Percentiles rank a stretch among this genome's conserved stretches.
phyloP scores from a whole-genome alignment of 2,797 vertebrate species.

The Petrocephalus schoutedeni region DNA sequence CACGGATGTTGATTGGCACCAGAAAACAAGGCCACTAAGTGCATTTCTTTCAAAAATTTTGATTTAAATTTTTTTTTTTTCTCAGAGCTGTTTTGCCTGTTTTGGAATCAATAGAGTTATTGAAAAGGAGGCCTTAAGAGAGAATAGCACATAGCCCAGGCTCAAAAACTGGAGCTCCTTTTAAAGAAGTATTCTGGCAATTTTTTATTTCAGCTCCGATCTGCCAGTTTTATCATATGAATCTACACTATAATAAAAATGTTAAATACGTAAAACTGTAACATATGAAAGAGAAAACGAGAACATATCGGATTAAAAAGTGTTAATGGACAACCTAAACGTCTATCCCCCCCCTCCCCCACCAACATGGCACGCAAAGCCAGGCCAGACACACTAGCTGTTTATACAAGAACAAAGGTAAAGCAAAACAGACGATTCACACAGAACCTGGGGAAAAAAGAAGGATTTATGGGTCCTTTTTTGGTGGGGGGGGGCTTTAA shows the following conservation, averaged over 20 bases:
- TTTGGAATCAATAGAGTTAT: not conserved
- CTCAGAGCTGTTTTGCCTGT: not conserved
- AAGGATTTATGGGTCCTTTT: constrained; percentile 21
- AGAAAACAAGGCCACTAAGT: constrained; percentile 39
- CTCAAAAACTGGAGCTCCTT: not conserved
- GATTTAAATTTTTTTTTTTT: not conserved
- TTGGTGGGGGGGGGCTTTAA: constrained; percentile 13
- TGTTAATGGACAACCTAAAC: no score
- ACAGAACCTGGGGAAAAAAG: not conserved
- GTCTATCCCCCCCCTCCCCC: not conserved
- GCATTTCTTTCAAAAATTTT: constrained; percentile 33
- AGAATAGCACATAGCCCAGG: not conserved
- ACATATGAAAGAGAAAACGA: not conserved
- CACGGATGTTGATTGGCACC: constrained; percentile 39
- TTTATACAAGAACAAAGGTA: constrained; percentile 35
- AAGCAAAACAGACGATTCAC: constrained; percentile 35
- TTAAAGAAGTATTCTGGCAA: not conserved
- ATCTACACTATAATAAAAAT: not conserved
- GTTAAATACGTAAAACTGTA: not conserved
- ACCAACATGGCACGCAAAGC: not conserved
- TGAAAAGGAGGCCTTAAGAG: not conserved
- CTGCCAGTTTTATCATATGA: not conserved
- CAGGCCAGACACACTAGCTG: constrained; percentile 1
- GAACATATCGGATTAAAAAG: not conserved
- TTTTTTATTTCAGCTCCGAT: not conserved